Percentiles rank a stretch among this genome's conserved stretches.
phyloP scores from a whole-genome alignment of 2,888 invertebrate genomes.

The Thereva unica region DNA sequence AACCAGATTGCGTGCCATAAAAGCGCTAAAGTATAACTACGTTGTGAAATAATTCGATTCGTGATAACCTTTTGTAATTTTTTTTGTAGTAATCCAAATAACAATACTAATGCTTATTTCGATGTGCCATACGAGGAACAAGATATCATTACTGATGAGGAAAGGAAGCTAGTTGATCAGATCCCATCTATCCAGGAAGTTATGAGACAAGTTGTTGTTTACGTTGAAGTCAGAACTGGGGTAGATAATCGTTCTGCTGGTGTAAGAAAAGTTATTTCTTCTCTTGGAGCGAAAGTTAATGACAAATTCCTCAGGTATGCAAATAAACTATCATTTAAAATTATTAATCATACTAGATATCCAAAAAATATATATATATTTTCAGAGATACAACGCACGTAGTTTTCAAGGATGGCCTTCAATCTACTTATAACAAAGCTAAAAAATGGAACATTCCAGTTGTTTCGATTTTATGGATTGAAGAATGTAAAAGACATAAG shows the following conservation, averaged over 20 bases:
- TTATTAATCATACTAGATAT: background rate
- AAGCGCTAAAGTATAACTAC: slow-evolving; percentile 51
- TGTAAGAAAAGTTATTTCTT: slow-evolving; percentile 53
- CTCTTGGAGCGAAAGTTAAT: slow-evolving; percentile 55
- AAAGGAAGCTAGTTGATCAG: slow-evolving; percentile 45
- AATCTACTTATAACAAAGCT: slow-evolving; percentile 66
- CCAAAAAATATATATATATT: too few species aligned
- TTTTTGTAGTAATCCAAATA: slow-evolving; percentile 51
- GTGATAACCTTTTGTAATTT: background rate
- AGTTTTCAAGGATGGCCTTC: slow-evolving; percentile 68
- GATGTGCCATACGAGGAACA: slow-evolving; percentile 54
- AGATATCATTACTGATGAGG: slow-evolving; percentile 51
- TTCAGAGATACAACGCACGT: slow-evolving; percentile 65
- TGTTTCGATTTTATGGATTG: slow-evolving; percentile 71
- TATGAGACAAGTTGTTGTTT: slow-evolving; percentile 53
- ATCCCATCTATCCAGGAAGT: slow-evolving; percentile 51
- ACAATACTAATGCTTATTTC: slow-evolving; percentile 49
- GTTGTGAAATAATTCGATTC: too few species aligned
- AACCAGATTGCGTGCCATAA: slow-evolving; percentile 51
- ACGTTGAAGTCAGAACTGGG: slow-evolving; percentile 56
- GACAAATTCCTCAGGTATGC: slow-evolving; percentile 53
- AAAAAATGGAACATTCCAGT: slow-evolving; percentile 63
- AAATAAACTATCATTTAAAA: background rate
- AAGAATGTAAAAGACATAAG: slow-evolving; percentile 60
- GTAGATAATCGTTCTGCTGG: slow-evolving; percentile 56